Conservation (phyloP, 2,113 vertebrate species). For the Cettia cetti region DNA sequence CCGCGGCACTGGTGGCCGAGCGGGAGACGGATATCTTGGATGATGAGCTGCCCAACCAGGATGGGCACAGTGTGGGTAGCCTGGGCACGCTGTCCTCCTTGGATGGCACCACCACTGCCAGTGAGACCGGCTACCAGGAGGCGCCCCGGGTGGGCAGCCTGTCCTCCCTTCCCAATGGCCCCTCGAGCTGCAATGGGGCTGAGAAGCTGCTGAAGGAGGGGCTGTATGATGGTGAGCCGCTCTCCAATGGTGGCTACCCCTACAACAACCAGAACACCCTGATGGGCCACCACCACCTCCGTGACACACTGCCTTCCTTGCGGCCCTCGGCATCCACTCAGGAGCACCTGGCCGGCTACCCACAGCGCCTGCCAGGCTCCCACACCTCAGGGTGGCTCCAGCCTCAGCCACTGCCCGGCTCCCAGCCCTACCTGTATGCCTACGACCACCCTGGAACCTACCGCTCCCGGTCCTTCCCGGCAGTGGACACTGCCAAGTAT, state of each 20-base stretch:
- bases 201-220: slow-evolving; percentile 67
- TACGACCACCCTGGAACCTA: slow-evolving; percentile 72
- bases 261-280: slow-evolving; percentile 64
- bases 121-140: slow-evolving; percentile 75
- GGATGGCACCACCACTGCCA: slow-evolving; percentile 82
- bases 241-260: slow-evolving; percentile 79
- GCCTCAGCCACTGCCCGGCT: slow-evolving; percentile 32
- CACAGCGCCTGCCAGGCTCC: slow-evolving; percentile 36
- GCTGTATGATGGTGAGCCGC: slow-evolving; percentile 70
- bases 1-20: slow-evolving; percentile 65
- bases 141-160: slow-evolving; percentile 51
- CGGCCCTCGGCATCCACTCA: slow-evolving; percentile 76
- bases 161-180: slow-evolving; percentile 73
- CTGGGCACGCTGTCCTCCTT: slow-evolving; percentile 89
- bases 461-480: slow-evolving; percentile 86
- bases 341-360: slow-evolving; percentile 76
- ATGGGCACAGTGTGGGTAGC: slow-evolving; percentile 91
- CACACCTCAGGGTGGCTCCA: slow-evolving; percentile 61
- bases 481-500: slow-evolving; percentile 50
- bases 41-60: slow-evolving; percentile 91
- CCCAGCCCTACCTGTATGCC: slow-evolving; percentile 63
- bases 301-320: slow-evolving; percentile 58
- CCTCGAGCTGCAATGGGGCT: slow-evolving; percentile 49
- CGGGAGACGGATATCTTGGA: slow-evolving; percentile 97
- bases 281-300: slow-evolving; percentile 23